Conservation (phyloP, 2,113 vertebrate species). For the Romanogobio albipinnatus region DNA sequence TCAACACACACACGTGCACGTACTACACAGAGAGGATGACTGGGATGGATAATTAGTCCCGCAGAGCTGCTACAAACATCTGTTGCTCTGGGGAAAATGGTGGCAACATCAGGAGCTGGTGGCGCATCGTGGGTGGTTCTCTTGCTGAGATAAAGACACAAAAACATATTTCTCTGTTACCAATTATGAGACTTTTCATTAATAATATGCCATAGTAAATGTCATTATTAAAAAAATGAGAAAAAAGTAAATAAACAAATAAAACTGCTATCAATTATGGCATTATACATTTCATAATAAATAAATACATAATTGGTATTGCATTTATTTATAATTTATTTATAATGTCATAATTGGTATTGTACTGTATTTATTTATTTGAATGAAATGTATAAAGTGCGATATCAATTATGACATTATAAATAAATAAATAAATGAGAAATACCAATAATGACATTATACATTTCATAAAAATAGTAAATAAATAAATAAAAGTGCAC, state of each 20-base stretch:
- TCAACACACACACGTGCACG: conserved; percentile 72
- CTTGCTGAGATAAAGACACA: conserved; percentile 35
- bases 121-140: conserved; percentile 59
- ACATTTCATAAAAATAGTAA: background rate
- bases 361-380: too few relatives aligned
- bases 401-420: too few relatives aligned
- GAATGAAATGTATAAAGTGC: too few relatives aligned
- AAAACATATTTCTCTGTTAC: conserved; percentile 1
- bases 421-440: too few relatives aligned
- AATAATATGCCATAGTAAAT: background rate
- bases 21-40: conserved; percentile 64
- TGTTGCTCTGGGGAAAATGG: conserved; percentile 67
- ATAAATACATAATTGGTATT: background rate
- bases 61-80: conserved; percentile 72
- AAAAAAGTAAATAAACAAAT: background rate
- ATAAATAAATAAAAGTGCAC: background rate
- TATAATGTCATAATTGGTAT: too few relatives aligned
- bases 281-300: background rate
- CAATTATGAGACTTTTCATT: background rate
- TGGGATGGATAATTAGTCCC: conserved; percentile 57
- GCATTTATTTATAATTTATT: too few relatives aligned
- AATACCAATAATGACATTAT: background rate
- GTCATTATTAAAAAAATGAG: background rate
- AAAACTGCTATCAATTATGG: background rate
- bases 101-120: conserved; percentile 47